Evolutionary conservation across 2,113 vertebrate genomes (phyloP).

Genomic region (Tyrannus savana): DNA sequence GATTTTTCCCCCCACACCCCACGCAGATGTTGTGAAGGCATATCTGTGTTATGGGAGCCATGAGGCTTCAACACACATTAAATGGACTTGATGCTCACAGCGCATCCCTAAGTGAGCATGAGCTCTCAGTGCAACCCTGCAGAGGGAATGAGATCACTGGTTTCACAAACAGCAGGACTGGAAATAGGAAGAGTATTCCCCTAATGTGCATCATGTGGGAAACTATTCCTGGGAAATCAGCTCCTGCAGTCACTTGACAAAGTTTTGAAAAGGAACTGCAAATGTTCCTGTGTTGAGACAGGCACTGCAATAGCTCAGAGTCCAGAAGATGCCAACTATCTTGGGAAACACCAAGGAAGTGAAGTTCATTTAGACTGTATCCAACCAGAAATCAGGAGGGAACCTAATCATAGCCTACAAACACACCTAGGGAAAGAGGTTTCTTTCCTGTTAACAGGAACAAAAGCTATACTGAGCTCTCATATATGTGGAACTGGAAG

Average conservation of each 20-base stretch:
- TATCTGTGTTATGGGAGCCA: neutral
- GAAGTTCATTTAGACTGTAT: neutral
- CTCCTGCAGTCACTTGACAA: neutral
- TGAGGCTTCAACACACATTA: neutral
- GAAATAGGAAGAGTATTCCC: neutral
- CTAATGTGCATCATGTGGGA: neutral
- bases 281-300: neutral
- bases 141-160: neutral
- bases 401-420: neutral
- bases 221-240: neutral
- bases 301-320: neutral
- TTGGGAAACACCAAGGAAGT: neutral
- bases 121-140: neutral
- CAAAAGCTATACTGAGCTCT: neutral
- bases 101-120: neutral
- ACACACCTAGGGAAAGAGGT: neutral
- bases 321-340: neutral
- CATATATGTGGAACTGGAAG: neutral
- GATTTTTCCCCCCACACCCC: neutral
- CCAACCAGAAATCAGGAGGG: neutral
- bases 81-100: neutral
- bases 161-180: constrained; percentile 8
- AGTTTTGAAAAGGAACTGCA: neutral
- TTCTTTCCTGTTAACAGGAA: neutral
- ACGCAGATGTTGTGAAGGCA: neutral